Evolutionary conservation across 2,888 invertebrate genomes (phyloP), one percentile per base, ranked within the genome.

Genomic region (Hirudinaria manillensis): DNA sequence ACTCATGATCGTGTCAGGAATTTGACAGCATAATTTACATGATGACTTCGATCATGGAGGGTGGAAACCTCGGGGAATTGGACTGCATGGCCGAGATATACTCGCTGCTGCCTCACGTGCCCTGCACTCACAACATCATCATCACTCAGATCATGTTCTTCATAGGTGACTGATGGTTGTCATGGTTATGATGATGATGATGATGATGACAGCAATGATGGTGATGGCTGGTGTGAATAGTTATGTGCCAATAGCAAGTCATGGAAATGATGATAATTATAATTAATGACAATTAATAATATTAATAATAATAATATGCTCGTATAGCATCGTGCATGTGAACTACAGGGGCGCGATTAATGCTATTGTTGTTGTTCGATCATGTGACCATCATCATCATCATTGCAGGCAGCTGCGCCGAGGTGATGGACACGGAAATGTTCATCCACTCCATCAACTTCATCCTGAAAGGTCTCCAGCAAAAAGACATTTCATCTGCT

Each of bases 371-470:
- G 4, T 72, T 32, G 21, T 10, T 10, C 36, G 10, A 45, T 45
- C 16, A 45, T 45, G 45, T 16, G 16, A 45, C 16, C 45, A 45
- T 45, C 13, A 45, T 45, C 45, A 45, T 45, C 45, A 45, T 45
- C 3, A 72, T 72, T 70, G 70, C 85, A 89, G 91, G 93, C 70
- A 89, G 91, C 0, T 94, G 93, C 87, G 91, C 93, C 29, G 90
- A 91, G 80, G 95, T 94, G 94, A 88, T 94, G 76, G 89, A 89
- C 85, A 90, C 90, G 0, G 88, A 89, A 27, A 89, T 89, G 84
- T 86, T 93, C 78, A 88, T 88, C 36, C 88, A 88, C 76, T 89
- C 91, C 7, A 87, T 92, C 75, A 90, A 90, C n/a, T 85, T 92
- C 32, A 86, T 92, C 3, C 86, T 90, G 24, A 84, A 86, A 53